phyloP scores from a whole-genome alignment of 2,888 invertebrate genomes.

The Lasiommata megera region DNA sequence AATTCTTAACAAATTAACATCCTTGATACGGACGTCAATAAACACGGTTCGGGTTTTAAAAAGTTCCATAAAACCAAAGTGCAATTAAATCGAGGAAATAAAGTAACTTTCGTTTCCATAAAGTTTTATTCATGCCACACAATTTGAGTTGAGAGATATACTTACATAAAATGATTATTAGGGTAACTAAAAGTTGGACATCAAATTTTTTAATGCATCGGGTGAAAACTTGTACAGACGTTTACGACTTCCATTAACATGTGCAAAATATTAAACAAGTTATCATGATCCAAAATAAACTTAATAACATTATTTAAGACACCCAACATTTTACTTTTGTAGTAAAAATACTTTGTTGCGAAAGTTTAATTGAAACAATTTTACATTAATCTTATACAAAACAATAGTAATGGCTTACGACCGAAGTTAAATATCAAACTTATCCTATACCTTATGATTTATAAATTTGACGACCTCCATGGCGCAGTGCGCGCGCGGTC shows the following conservation, averaged over 20 bases:
- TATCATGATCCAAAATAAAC: background rate
- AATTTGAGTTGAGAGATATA: constrained; percentile 13
- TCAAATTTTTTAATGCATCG: constrained; percentile 16
- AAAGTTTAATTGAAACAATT: background rate
- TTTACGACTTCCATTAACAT: background rate
- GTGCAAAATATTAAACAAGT: background rate
- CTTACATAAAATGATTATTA: constrained; percentile 14
- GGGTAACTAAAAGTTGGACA: constrained; percentile 13
- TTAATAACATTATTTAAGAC: background rate
- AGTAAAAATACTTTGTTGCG: background rate
- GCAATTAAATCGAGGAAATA: constrained; percentile 25
- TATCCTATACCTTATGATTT: too few species aligned
- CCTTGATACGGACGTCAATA: background rate
- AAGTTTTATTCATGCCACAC: constrained; percentile 27
- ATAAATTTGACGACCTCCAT: too few species aligned
- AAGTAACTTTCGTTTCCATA: constrained; percentile 30
- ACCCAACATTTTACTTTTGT: background rate
- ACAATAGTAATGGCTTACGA: too few species aligned
- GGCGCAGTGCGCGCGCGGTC: too few species aligned
- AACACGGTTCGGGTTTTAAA: constrained; percentile 14
- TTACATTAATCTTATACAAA: background rate
- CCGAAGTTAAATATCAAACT: too few species aligned
- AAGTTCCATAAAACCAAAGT: constrained; percentile 15
- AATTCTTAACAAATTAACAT: constrained; percentile 5
- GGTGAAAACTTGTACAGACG: constrained; percentile 6